Base-by-base conservation (phyloP, 2,888 invertebrate genomes). In the Sinohyriopsis cumingii region DNA sequence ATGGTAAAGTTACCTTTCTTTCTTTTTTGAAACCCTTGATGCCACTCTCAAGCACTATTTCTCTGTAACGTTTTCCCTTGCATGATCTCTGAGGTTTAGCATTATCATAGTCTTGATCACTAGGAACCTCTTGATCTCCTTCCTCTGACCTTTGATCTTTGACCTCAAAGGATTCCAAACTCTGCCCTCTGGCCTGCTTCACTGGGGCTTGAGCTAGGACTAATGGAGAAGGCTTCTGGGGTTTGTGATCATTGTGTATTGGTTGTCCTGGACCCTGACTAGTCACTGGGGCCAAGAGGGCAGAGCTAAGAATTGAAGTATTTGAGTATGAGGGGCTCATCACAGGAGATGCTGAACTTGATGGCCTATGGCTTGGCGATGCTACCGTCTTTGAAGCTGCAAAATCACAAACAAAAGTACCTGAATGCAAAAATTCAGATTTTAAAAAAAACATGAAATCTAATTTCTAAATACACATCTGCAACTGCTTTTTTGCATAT, bases 31-130 rank as follows among this genome's bases (percentile, higher is more conserved):
- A 71, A 28, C 68, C 64, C 55, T 77, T 77, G 20, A 75, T 71
- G 7, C 83, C 81, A 75, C 77, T 81, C 63, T 82, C 83, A 20
- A 82, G 81, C 19, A 84, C 79, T 33, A 84, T 76, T 66, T 84
- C 83, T 69, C 80, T 83, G 72, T 86, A 85, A 63, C 84, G 72
- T 70, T 84, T 82, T 28, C 85, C 85, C 68, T 85, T 86, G 60
- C 83, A 83, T 6, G 82, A 71, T 53, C 86, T 79, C 77, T 85
- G 84, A 56, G 76, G 82, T 64, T 77, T 79, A 12, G 66, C 69
- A 59, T 82, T 81, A 7, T 67, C 63, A 67, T 77, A 79, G 2
- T 73, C 68, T 54, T 75, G 45, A 45, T 45, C 45, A 45, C 45
- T 74, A 24, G 57, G 63, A 7, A 69, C 70, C 60, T 78, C 76